Base-by-base conservation (phyloP, 2,113 vertebrate species). In the Brachyistius frenatus region DNA sequence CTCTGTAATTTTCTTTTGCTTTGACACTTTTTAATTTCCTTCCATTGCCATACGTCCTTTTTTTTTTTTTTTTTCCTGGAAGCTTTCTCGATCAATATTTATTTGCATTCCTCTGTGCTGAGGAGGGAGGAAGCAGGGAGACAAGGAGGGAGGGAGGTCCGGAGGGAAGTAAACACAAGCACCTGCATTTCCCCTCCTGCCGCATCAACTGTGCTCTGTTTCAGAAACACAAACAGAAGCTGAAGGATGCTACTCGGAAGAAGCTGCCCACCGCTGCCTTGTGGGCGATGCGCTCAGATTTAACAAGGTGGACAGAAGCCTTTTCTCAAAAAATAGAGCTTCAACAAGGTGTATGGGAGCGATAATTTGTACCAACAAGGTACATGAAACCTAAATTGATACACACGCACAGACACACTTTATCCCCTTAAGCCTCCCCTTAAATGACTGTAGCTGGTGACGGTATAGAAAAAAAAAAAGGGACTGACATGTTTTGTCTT, bases 11-110 rank as follows among this genome's bases (percentile, higher is more conserved):
- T 86, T 58, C 67, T 78, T 89, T 79, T 0, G 2, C 80, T 85
- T 90, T 89, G 82, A 86, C 85, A 62, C 71, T 16, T 71, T 90
- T 90, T 91, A 53, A 91, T 93, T 91, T 89, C 80, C 73, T 74
- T 73, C 57, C 30, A 14, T 70, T 39, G 73, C 66, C 30, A 58
- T 85, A 73, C 88, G 71, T 79, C 62, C 11, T 30, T 67, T 54
- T 32, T 64, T 47, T 49, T 56, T 46, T 16, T 55, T 49, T 16
- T 7, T 50, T 66, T 73, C 58, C 60, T 30, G n/a, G 80, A 85
- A 56, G 70, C 73, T 68, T 76, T 69, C 65, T 49, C 63, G 70
- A 91, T 92, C 93, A 91, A 91, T 93, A 90, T 89, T 70, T 85
- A 69, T 89, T 83, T 76, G 73, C 76, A 79, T 87, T 80, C 86